phyloP scores from a whole-genome alignment of 2,888 invertebrate genomes.

The Poecilus cupreus region DNA sequence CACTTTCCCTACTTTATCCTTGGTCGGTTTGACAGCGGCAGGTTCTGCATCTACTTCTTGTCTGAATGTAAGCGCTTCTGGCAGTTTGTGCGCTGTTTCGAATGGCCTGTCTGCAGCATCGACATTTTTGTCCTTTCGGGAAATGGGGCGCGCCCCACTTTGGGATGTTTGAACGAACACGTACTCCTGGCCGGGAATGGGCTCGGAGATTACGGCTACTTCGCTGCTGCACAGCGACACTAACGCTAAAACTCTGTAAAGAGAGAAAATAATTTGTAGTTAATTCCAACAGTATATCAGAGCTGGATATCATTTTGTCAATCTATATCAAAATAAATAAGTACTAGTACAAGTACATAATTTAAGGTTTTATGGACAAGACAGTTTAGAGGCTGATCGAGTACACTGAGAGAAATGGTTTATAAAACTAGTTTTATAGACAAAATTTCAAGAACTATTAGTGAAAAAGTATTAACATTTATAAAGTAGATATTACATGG shows the following conservation, averaged over 20 bases:
- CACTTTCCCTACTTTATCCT: background rate
- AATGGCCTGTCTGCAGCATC: conserved; percentile 72
- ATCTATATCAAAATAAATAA: too few species aligned
- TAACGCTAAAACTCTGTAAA: conserved; percentile 66
- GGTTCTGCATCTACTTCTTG: conserved; percentile 67
- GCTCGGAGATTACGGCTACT: conserved; percentile 78
- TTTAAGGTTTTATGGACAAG: too few species aligned
- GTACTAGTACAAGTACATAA: too few species aligned
- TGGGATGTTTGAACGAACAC: conserved; percentile 76
- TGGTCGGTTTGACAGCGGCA: conserved; percentile 62
- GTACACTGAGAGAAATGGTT: too few species aligned
- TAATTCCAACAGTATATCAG: too few species aligned
- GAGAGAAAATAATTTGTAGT: background rate
- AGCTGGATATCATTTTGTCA: too few species aligned
- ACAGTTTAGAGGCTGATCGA: too few species aligned
- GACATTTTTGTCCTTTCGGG: conserved; percentile 67
- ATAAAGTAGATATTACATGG: too few species aligned
- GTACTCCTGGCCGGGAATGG: conserved; percentile 80
- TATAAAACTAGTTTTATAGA: too few species aligned
- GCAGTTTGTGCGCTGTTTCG: conserved; percentile 84
- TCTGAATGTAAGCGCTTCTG: conserved; percentile 71
- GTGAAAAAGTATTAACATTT: too few species aligned
- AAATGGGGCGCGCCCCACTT: conserved; percentile 68
- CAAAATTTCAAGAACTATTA: too few species aligned
- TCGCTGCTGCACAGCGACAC: conserved; percentile 67